These are phyloP conservation scores for Amniataba percoides DNA, from an alignment of 2,797 vertebrate genomes.

Conservation along the genomic window DNA sequence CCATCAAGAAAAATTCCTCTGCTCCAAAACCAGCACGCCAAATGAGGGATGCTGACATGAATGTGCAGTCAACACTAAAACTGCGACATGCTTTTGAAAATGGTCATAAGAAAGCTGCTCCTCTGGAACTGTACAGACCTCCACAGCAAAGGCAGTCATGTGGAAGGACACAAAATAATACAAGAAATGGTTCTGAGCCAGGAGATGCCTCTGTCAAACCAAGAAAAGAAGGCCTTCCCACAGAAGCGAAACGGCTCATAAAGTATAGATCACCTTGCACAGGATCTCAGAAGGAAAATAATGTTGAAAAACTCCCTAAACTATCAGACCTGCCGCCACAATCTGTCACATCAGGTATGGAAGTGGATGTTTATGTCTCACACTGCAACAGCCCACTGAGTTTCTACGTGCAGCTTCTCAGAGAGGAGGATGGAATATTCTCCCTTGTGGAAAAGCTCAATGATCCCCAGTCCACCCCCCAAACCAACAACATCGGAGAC, in stretches of 20 bases:
- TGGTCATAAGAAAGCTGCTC: conserved; percentile 39
- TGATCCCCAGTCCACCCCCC: conserved; percentile 39
- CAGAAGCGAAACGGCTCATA: conserved; percentile 3
- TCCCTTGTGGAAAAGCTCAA: conserved; percentile 89
- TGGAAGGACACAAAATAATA: background rate
- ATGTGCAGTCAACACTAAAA: conserved; percentile 26
- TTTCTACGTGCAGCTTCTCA: conserved; percentile 91
- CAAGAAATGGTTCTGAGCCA: conserved; percentile 21
- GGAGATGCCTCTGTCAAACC: background rate
- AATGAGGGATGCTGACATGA: conserved; percentile 8
- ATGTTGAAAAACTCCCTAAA: conserved; percentile 68
- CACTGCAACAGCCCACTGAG: conserved; percentile 87
- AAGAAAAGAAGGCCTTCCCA: background rate
- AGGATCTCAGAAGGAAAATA: conserved; percentile 18
- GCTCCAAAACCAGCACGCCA: conserved; percentile 21
- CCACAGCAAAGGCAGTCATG: conserved; percentile 63
- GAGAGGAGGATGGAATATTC: conserved; percentile 86
- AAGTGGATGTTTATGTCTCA: conserved; percentile 88
- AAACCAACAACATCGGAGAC: conserved; percentile 58
- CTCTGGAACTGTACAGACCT: conserved; percentile 61
- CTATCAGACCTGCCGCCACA: conserved; percentile 83
- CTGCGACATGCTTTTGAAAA: conserved; percentile 10
- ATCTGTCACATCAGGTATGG: conserved; percentile 80
- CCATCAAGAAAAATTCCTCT: background rate
- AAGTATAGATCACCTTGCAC: conserved; percentile 8